phyloP scores from a whole-genome alignment of 1,140 invertebrate genomes.

The Drosophila triauraria region DNA sequence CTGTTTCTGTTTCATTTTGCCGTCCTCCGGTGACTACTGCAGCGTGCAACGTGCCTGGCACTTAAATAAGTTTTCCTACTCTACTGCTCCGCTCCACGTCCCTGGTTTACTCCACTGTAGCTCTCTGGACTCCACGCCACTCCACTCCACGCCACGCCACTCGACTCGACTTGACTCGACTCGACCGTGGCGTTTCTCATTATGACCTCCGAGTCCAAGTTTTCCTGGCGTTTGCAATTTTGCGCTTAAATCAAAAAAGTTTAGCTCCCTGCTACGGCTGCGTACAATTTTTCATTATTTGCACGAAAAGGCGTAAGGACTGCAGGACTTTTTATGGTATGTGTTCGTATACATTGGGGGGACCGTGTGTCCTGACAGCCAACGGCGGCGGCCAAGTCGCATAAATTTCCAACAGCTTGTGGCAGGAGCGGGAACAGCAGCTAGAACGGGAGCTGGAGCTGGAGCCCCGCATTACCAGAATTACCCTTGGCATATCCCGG shows the following conservation, averaged over 20 bases:
- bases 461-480: slow-evolving; percentile 43
- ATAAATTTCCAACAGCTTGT: slow-evolving; percentile 58
- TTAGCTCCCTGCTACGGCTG: slow-evolving; percentile 44
- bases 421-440: slow-evolving; percentile 24
- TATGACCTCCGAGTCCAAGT: slow-evolving; percentile 63
- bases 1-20: slow-evolving; percentile 40
- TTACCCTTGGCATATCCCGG: slow-evolving; percentile 54
- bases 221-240: slow-evolving; percentile 56
- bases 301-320: slow-evolving; percentile 50
- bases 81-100: slow-evolving; percentile 16
- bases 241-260: slow-evolving; percentile 72
- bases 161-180: slow-evolving; percentile 9
- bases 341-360: slow-evolving; percentile 1
- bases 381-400: slow-evolving; percentile 43
- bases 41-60: slow-evolving; percentile 80
- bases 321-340: slow-evolving; percentile 34
- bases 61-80: slow-evolving; percentile 80
- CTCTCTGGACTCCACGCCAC: slow-evolving; percentile 12
- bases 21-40: slow-evolving; percentile 54
- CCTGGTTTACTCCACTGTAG: slow-evolving; percentile 6
- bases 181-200: slow-evolving; percentile 63
- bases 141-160: slow-evolving; percentile 3
- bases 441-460: slow-evolving; percentile 3
- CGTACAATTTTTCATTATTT: slow-evolving; percentile 75
- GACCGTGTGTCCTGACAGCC: slow-evolving; percentile 32